phyloP scores from a whole-genome alignment of 2,113 vertebrate genomes.

The Colius striatus region DNA sequence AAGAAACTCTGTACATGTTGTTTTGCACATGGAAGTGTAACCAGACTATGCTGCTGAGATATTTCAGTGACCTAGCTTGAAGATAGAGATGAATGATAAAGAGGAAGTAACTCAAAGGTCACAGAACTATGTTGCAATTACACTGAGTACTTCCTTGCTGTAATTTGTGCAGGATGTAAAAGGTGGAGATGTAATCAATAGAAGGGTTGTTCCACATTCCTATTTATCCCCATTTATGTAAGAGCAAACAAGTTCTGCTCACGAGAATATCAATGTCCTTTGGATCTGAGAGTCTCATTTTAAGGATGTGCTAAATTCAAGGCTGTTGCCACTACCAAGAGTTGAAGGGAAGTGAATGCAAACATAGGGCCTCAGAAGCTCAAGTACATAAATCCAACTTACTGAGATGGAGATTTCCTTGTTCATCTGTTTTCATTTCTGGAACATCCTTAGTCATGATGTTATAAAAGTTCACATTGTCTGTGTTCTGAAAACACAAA shows the following conservation, averaged over 20 bases:
- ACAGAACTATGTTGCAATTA: neutral
- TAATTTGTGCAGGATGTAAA: slow-evolving; percentile 4
- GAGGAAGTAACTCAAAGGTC: slow-evolving; percentile 24
- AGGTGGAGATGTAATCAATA: slow-evolving; percentile 32
- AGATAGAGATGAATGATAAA: slow-evolving; percentile 1
- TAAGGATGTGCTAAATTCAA: neutral
- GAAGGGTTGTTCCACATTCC: slow-evolving; percentile 29
- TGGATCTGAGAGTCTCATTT: neutral
- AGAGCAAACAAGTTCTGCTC: neutral
- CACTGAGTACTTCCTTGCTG: neutral
- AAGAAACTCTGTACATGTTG: neutral
- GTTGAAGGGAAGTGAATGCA: neutral
- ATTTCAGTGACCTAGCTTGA: neutral
- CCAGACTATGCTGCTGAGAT: neutral
- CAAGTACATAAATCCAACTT: slow-evolving; percentile 19
- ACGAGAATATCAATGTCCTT: neutral
- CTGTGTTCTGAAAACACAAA: slow-evolving; percentile 85
- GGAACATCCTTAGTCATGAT: slow-evolving; percentile 84
- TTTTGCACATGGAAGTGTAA: neutral
- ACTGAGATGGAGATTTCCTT: slow-evolving; percentile 47
- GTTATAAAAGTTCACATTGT: slow-evolving; percentile 98
- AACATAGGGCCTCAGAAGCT: neutral
- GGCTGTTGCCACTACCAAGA: neutral
- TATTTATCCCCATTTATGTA: neutral
- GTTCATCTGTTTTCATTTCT: neutral